phyloP scores from a whole-genome alignment of 2,888 invertebrate genomes.

The Muschampia staudingeri region DNA sequence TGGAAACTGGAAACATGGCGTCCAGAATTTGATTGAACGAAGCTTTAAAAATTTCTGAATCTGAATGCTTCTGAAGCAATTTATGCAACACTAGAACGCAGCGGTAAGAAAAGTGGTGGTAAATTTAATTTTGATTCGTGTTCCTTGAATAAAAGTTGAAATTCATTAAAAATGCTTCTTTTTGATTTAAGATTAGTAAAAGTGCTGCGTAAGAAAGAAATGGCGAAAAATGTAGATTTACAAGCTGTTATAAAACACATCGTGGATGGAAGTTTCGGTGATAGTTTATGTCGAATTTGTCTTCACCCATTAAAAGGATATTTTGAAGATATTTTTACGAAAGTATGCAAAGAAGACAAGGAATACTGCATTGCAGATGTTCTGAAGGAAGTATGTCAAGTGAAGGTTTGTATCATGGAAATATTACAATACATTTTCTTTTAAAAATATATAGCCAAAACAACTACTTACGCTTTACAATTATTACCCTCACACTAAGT shows the following conservation, averaged over 20 bases:
- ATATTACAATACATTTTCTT: not conserved
- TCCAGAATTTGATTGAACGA: not conserved
- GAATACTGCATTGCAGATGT: conserved; percentile 84
- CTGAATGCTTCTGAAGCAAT: conserved; percentile 27
- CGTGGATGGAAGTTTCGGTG: conserved; percentile 79
- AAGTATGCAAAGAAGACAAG: conserved; percentile 78
- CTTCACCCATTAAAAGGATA: conserved; percentile 74
- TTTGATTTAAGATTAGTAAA: conserved; percentile 11
- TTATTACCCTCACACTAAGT: no score
- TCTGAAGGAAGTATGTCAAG: conserved; percentile 75
- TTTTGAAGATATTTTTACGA: conserved; percentile 82
- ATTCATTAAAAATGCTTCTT: not conserved
- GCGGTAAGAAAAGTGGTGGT: conserved; percentile 74
- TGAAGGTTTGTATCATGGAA: conserved; percentile 71
- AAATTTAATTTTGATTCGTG: conserved; percentile 69
- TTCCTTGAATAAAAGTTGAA: not conserved
- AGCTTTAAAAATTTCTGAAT: not conserved
- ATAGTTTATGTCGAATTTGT: conserved; percentile 82
- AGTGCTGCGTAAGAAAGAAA: conserved; percentile 59
- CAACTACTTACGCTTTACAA: no score
- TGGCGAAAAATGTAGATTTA: conserved; percentile 76
- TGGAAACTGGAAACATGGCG: conserved; percentile 11
- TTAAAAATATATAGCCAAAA: no score
- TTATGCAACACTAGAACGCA: conserved; percentile 67
- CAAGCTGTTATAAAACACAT: conserved; percentile 81